Base-by-base conservation (phyloP, 2,113 vertebrate genomes). In the Ursus arctos region DNA sequence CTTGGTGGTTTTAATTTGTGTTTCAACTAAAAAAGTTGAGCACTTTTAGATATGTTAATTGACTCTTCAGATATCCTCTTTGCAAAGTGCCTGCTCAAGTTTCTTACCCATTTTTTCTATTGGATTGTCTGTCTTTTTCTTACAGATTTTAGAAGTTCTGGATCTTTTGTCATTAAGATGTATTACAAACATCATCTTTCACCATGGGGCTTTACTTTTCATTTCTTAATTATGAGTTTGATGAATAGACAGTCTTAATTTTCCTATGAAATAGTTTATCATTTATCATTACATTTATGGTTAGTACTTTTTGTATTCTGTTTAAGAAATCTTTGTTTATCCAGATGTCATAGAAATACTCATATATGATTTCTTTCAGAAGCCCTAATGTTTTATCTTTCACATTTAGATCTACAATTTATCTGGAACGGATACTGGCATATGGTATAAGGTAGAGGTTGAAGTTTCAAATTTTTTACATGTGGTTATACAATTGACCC, bases 191-290 rank as follows among this genome's bases (percentile, higher is more conserved):
- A 49, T 36, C 61, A 63, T 36, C 71, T 74, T 82, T 51, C 36
- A 88, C 16, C 14, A 2, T 71, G 63, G 7, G 28, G 14, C 19
- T 88, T 94, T 59, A 80, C 21, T 72, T 72, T 87, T 87, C 13
- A 87, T 33, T 91, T 76, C 31, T 83, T 96, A 77, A 36, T 74
- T 26, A 71, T 85, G 33, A 49, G 79, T 55, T 91, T 94, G 77
- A 72, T 67, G 49, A 85, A 74, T 22, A 93, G 57, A 82, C 19
- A n/a, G 40, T 71, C 24, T 93, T 92, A 88, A 94, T 74, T 94
- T 89, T 89, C 76, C 74, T 65, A 53, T 55, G 28, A 13, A 85
- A 96, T 21, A 53, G 43, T 36, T 40, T 71, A 57, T 67, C 51
- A 82, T 28, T 69, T 95, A 19, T 65, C 47, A 11, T 85, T 91